phyloP scores from a whole-genome alignment of 2,888 invertebrate species.

The Patella depressa region DNA sequence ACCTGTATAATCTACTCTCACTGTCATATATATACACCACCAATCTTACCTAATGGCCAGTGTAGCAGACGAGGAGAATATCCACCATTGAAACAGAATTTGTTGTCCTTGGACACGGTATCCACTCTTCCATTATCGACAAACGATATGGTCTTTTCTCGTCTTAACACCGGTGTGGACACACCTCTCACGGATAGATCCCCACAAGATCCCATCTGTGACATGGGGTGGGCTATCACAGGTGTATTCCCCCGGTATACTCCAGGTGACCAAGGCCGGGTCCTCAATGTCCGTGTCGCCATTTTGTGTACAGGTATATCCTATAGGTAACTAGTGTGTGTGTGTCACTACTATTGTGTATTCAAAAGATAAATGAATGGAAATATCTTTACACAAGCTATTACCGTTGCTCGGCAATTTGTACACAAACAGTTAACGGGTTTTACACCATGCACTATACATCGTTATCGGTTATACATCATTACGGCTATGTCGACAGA shows the following conservation, averaged over 20 bases:
- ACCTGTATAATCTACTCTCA: too few species aligned
- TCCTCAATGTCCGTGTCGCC: neutral
- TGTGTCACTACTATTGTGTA: neutral
- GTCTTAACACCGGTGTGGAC: conserved; percentile 11
- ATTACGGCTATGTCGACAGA: too few species aligned
- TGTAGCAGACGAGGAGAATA: neutral
- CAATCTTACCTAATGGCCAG: conserved; percentile 1
- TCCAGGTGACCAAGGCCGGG: neutral
- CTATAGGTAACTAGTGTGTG: neutral
- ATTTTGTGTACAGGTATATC: neutral
- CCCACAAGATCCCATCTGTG: conserved; percentile 1
- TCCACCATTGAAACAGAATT: neutral
- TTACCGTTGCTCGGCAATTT: conserved; percentile 9
- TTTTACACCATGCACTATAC: too few species aligned
- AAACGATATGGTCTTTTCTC: conserved; percentile 20
- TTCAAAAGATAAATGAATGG: neutral
- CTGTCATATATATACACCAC: too few species aligned
- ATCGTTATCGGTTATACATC: too few species aligned
- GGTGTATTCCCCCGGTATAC: conserved; percentile 10
- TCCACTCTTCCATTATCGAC: conserved; percentile 1
- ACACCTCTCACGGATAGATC: conserved; percentile 2
- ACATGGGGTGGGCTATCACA: conserved; percentile 12
- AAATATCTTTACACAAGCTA: conserved; percentile 7
- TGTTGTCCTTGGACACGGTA: neutral
- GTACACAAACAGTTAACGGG: conserved; percentile 6